Evolutionary conservation across 1,140 invertebrate species (phyloP).

Genomic region (Teleogryllus occipitalis): DNA sequence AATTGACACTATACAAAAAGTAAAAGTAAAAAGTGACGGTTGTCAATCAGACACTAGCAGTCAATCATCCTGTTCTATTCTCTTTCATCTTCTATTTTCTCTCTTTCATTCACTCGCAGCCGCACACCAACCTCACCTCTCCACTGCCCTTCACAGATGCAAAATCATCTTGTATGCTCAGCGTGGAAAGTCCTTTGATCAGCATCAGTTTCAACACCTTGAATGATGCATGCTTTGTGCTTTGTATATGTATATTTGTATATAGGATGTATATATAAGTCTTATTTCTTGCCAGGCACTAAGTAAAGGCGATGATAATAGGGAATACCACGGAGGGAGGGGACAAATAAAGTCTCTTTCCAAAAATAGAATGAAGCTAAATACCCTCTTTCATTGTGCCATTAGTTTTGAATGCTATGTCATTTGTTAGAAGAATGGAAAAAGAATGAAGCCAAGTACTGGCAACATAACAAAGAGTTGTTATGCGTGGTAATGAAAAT

Average conservation of each 20-base stretch:
- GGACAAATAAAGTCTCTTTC: not conserved
- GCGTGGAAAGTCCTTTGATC: not conserved
- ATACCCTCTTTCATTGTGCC: not conserved
- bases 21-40: not conserved
- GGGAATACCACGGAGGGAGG: not conserved
- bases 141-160: not conserved
- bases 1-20: slow-evolving; percentile 5
- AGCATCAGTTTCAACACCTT: not conserved
- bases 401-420: not conserved
- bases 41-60: not conserved
- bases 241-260: not conserved
- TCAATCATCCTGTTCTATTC: not conserved
- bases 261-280: not conserved
- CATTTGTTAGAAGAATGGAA: not conserved
- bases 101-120: not conserved
- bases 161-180: not conserved
- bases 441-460: not conserved
- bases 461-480: not conserved
- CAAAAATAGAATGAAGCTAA: not conserved
- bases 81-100: not conserved
- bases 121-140: not conserved
- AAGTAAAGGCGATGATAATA: slow-evolving; percentile 7
- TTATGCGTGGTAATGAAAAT: not conserved
- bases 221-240: not conserved
- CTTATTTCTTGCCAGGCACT: slow-evolving; percentile 9